Percentiles rank a stretch among this genome's conserved stretches.
These are phyloP conservation scores for Tipula confusa DNA, from an alignment of 2,888 invertebrate genomes.

Conservation along the genomic window DNA sequence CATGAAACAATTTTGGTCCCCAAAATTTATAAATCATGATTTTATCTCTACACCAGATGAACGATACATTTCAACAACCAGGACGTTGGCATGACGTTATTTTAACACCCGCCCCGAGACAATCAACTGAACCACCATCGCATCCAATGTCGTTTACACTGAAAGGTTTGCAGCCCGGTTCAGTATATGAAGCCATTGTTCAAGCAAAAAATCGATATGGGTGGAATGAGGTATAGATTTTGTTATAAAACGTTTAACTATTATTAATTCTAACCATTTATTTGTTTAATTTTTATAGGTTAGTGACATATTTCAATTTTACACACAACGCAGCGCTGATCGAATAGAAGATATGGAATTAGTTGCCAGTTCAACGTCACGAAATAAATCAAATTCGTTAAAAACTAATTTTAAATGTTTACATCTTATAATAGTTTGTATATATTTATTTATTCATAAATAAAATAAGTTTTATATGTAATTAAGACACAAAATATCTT, in stretches of 20 bases:
- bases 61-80: slow-evolving; percentile 66
- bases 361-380: slow-evolving; percentile 50
- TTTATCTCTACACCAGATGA: slow-evolving; percentile 52
- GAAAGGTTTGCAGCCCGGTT: slow-evolving; percentile 58
- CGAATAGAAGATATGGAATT: slow-evolving; percentile 50
- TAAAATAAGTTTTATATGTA: background rate
- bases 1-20: too few relatives aligned
- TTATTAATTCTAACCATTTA: background rate
- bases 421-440: background rate
- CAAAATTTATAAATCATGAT: too few relatives aligned
- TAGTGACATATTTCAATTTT: slow-evolving; percentile 69
- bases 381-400: slow-evolving; percentile 39
- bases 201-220: slow-evolving; percentile 71
- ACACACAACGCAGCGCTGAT: slow-evolving; percentile 54
- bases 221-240: slow-evolving; percentile 59
- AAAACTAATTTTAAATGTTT: background rate
- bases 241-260: slow-evolving; percentile 30
- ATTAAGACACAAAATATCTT: background rate
- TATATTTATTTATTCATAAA: background rate
- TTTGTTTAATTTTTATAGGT: slow-evolving; percentile 51
- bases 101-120: slow-evolving; percentile 49
- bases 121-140: slow-evolving; percentile 50
- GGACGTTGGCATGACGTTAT: slow-evolving; percentile 64
- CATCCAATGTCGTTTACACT: slow-evolving; percentile 63
- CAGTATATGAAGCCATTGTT: slow-evolving; percentile 68